Percentiles rank a stretch among this genome's conserved stretches.
Evolutionary conservation across 2,888 invertebrate genomes (phyloP).

Genomic region (Cloeon dipterum): DNA sequence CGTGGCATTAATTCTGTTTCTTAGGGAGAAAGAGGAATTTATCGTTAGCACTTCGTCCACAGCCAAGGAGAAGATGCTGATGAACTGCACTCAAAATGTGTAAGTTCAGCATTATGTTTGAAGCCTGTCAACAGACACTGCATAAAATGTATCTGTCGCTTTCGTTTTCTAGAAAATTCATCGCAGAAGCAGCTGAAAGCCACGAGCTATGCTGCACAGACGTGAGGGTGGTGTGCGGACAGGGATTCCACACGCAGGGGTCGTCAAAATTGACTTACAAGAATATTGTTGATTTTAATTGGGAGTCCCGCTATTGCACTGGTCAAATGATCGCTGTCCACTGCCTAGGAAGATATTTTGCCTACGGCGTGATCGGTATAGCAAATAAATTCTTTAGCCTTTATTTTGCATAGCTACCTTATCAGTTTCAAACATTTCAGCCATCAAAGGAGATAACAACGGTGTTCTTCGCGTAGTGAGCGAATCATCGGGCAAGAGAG

Average conservation of each 20-base stretch:
- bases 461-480: slow-evolving; percentile 66
- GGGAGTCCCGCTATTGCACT: slow-evolving; percentile 72
- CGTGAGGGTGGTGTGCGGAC: slow-evolving; percentile 1
- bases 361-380: slow-evolving; percentile 79
- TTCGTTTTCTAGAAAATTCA: not conserved
- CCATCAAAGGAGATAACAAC: slow-evolving; percentile 11
- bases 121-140: not conserved
- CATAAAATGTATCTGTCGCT: not conserved
- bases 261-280: slow-evolving; percentile 77
- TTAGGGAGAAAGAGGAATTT: not conserved
- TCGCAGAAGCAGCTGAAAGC: not conserved
- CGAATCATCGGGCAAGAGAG: slow-evolving; percentile 45
- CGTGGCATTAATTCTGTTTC: too few species aligned
- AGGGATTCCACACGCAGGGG: slow-evolving; percentile 18
- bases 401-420: slow-evolving; percentile 8
- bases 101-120: not conserved
- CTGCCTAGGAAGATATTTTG: slow-evolving; percentile 60
- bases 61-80: not conserved
- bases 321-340: slow-evolving; percentile 80
- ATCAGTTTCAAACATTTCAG: too few species aligned
- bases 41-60: not conserved
- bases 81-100: not conserved
- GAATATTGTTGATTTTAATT: slow-evolving; percentile 76
- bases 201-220: slow-evolving; percentile 1
- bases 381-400: slow-evolving; percentile 5